Conservation (phyloP, 1,140 invertebrate genomes). For the Patella vulgata region DNA sequence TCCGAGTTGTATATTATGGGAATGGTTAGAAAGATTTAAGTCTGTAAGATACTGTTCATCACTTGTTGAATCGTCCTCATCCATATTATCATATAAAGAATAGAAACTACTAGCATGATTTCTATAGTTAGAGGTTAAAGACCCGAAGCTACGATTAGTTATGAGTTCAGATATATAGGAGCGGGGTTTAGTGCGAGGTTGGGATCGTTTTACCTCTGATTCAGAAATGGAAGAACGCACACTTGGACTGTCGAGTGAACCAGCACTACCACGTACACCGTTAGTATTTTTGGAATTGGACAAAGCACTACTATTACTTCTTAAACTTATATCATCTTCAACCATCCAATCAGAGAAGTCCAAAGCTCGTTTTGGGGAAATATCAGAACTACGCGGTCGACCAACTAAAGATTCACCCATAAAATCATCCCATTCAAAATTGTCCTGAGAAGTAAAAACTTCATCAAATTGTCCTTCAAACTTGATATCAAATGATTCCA, state of each 20-base stretch:
- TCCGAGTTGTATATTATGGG: too few relatives aligned
- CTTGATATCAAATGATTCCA: conserved; percentile 34
- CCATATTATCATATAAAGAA: too few relatives aligned
- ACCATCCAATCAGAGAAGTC: conserved; percentile 55
- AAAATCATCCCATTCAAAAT: conserved; percentile 61
- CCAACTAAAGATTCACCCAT: conserved; percentile 52
- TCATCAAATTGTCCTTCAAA: conserved; percentile 34
- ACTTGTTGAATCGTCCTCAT: too few relatives aligned
- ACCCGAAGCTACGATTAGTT: conserved; percentile 19
- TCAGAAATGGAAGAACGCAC: conserved; percentile 24
- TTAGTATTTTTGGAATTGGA: background rate
- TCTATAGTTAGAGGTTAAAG: conserved; percentile 17
- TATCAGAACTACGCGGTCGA: conserved; percentile 23
- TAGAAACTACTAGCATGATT: too few relatives aligned
- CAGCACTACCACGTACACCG: background rate
- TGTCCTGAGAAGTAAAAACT: conserved; percentile 33
- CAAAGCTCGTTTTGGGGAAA: conserved; percentile 40
- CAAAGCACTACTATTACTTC: conserved; percentile 2
- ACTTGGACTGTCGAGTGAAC: conserved; percentile 1
- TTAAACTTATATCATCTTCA: conserved; percentile 38
- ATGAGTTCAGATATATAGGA: conserved; percentile 14
- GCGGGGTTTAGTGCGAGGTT: conserved; percentile 4
- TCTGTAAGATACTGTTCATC: too few relatives aligned
- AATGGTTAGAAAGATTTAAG: too few relatives aligned
- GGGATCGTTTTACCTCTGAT: conserved; percentile 29